Base-by-base conservation (phyloP, 1,140 invertebrate species). In the Brachionus rotundiformis region DNA sequence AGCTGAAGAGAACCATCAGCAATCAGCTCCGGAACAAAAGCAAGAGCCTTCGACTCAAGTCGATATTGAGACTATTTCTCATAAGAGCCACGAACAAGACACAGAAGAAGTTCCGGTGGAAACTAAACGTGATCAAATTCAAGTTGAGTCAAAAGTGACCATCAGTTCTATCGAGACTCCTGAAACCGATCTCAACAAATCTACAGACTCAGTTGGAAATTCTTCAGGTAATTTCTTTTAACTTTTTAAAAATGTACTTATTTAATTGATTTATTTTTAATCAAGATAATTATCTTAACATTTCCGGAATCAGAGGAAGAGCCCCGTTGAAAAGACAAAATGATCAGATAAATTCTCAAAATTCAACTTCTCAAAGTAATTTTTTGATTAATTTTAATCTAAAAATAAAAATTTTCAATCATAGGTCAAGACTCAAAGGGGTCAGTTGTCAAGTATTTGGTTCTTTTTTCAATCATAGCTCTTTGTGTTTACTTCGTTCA, bases 301-400 rank as follows among this genome's bases (percentile, higher is more conserved):
- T 19, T 16, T 68, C 63, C 36, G 63, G 63, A 0, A 68, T 68
- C 16, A 33, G 63, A 68, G 63, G 63, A 39, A 33, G 63, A 68
- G 63, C 29, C 6, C 63, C 63, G 36, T n/a, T 68, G 19, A 33
- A 29, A 5, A 2, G 63, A 23, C 63, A 68, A 68, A 68, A 68
- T 36, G 33, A 19, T 16, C 3, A 7, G 1, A 33, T n/a, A 1
- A 29, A 31, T 13, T 7, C 16, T 36, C 63, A 33, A 68, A 68
- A 19, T 36, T 33, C 63, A 36, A 36, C 2, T 2, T 2, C n/a
- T 23, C 29, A 39, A 68, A 36, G 63, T 68, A 68, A 41, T 68
- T 41, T 33, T 33, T 11, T 39, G 33, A 1, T 33, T 33, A 16
- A 1, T 16, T 1, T 31, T 68, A 19, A 68, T n/a, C n/a, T n/a